A percentile compares a stretch with the other conserved stretches of the same genome.
Evolutionary conservation across 2,113 vertebrate species (phyloP).

Genomic region (Syrrhaptes paradoxus): DNA sequence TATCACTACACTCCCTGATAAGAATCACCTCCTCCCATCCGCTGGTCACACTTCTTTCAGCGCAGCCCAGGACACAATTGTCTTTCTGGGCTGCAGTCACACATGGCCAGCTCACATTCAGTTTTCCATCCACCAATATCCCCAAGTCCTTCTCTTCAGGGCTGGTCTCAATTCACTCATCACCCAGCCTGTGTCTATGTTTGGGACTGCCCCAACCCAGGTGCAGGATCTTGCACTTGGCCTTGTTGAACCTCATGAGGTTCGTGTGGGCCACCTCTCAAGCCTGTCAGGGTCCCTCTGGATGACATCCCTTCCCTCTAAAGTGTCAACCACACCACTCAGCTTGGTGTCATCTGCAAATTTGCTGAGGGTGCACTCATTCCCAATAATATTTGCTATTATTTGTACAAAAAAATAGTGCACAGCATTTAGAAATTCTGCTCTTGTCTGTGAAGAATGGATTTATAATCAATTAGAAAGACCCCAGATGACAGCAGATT

Average conservation of each 20-base stretch:
- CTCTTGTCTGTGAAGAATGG: neutral
- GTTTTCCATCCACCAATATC: no score
- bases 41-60: no score
- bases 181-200: no score
- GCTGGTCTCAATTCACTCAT: no score
- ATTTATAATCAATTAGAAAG: neutral
- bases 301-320: neutral
- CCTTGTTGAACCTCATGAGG: neutral
- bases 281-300: neutral
- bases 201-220: no score
- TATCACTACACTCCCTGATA: no score
- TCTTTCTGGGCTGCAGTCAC: no score
- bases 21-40: no score
- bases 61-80: no score
- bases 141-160: neutral
- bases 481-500: neutral
- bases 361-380: neutral
- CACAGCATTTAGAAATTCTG: neutral
- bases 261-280: accelerated
- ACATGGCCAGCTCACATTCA: no score
- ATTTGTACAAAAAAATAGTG: neutral
- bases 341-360: neutral
- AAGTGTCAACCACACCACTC: no score
- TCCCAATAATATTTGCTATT: neutral
- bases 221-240: neutral